Percentiles rank a stretch among this genome's conserved stretches.
Evolutionary conservation across 2,113 vertebrate species (phyloP).

Genomic region (Ophthalmolycus amberensis): DNA sequence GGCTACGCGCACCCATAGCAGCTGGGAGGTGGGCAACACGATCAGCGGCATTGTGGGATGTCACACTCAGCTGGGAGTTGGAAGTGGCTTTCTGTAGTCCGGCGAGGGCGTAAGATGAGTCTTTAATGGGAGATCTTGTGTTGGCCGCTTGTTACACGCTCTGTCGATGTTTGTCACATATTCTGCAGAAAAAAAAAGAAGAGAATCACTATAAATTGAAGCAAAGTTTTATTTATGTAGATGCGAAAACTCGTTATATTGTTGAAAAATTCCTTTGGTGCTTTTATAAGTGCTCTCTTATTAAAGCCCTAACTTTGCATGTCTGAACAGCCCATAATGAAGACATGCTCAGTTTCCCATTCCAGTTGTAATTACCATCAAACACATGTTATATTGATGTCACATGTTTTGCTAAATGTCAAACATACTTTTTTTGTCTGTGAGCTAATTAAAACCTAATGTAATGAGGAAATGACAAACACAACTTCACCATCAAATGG

Average conservation of each 20-base stretch:
- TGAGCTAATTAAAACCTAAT: neutral
- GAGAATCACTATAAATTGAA: neutral
- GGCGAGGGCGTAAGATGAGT: accelerated
- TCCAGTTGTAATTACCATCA: neutral
- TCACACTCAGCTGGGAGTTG: neutral
- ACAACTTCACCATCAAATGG: neutral
- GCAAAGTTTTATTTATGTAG: neutral
- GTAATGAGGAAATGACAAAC: too few relatives aligned
- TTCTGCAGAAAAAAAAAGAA: conserved; percentile 34
- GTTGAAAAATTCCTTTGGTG: neutral
- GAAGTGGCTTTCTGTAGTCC: neutral
- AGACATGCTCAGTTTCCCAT: neutral
- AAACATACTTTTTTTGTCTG: neutral
- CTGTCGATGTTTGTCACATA: conserved; percentile 2
- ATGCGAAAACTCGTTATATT: neutral
- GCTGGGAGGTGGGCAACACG: conserved; percentile 73
- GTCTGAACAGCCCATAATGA: neutral
- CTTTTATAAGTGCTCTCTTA: neutral
- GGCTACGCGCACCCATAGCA: conserved; percentile 83
- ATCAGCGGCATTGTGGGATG: conserved; percentile 78
- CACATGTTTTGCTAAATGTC: neutral
- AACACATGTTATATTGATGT: neutral
- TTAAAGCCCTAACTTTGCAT: neutral
- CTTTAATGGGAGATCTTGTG: neutral
- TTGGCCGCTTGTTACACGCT: conserved; percentile 10